phyloP scores from a whole-genome alignment of 2,888 invertebrate genomes.

The Zonitis immaculata region DNA sequence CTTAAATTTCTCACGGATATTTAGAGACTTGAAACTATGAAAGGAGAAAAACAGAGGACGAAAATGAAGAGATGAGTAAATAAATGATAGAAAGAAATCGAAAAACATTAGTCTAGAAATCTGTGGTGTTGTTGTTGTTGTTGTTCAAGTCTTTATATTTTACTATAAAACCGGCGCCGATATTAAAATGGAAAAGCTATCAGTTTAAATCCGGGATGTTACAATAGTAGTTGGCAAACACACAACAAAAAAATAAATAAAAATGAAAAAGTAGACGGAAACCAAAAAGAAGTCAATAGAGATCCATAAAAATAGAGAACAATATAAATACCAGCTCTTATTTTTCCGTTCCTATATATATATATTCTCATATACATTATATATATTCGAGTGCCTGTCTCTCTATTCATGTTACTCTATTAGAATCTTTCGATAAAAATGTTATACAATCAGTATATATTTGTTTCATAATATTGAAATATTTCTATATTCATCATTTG shows the following conservation, averaged over 20 bases:
- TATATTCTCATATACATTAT: neutral
- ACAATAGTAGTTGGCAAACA: neutral
- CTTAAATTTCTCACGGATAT: too few species aligned
- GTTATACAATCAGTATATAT: too few species aligned
- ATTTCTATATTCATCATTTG: too few species aligned
- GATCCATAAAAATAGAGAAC: slow-evolving; percentile 2
- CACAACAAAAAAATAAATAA: slow-evolving; percentile 2
- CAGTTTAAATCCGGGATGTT: slow-evolving; percentile 2
- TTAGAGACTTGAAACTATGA: too few species aligned
- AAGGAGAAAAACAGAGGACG: too few species aligned
- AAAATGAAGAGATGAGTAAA: too few species aligned
- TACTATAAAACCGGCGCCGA: slow-evolving; percentile 4
- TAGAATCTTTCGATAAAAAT: too few species aligned
- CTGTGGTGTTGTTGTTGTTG: neutral
- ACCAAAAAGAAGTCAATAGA: slow-evolving; percentile 2
- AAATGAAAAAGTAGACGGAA: too few species aligned
- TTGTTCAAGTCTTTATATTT: neutral
- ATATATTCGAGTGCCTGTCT: neutral
- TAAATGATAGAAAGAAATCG: too few species aligned
- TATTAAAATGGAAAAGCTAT: slow-evolving; percentile 6
- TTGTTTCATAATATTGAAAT: too few species aligned
- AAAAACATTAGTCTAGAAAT: neutral
- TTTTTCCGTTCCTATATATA: too few species aligned
- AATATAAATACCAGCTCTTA: slow-evolving; percentile 8
- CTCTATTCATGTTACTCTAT: too few species aligned